Base-by-base conservation (phyloP, 2,113 vertebrate genomes). In the Odocoileus virginianus region DNA sequence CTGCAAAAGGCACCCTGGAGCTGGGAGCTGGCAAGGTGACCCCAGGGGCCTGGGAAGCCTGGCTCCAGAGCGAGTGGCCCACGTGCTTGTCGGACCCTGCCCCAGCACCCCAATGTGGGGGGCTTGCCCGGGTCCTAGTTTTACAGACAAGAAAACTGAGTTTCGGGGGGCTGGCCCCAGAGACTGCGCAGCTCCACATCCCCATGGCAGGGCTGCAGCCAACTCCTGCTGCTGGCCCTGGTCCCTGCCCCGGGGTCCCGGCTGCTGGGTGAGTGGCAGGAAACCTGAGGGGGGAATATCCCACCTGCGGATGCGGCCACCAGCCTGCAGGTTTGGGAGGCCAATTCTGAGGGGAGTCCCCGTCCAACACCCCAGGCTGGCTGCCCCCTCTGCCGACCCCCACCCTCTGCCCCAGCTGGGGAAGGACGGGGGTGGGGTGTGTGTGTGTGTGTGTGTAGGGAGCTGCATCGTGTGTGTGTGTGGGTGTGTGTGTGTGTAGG, bases 371-470 rank as follows among this genome's bases (percentile, higher is more conserved):
- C 30, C 15, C 16, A 40, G 50, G 87, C 12, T 4, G 1, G 36
- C 55, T 19, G 27, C 36, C 36, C 7, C 6, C 10, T 43, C 50
- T 30, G 64, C 64, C 3, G 36, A 5, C 87, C 47, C 54, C 27
- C 25, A 7, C 15, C 15, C 23, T 13, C 47, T 9, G 9, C 86
- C 85, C 15, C 25, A 54, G 9, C n/a, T 50, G 33, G 61, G 15
- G 23, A 12, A 27, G 14, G 23, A 1, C 5, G 30, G 1, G 4
- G 2, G 12, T 15, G 52, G 0, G 2, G 30, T 6, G 13, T 7
- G 13, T 2, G 27, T 7, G 13, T 2, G 36, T 12, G 15, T 4
- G 23, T 15, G 13, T 28, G 23, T 25, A 3, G 25, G 13, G 23
- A 2, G 7, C 19, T 3, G 45, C 7, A 7, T 45, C 45, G 45